Conservation (phyloP, 2,888 invertebrate species). For the Geotrupes spiniger region DNA sequence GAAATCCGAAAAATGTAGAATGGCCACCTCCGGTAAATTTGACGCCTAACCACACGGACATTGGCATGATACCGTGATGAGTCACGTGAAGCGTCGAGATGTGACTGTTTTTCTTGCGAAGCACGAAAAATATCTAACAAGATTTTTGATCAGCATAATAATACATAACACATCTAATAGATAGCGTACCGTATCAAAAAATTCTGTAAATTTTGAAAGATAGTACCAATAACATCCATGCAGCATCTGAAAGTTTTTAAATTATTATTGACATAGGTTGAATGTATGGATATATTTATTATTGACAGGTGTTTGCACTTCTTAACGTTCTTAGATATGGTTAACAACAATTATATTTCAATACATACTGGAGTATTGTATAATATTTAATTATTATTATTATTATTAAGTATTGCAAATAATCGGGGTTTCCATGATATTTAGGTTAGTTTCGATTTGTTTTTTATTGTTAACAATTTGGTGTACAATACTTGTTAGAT, state of each 20-base stretch:
- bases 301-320: no score
- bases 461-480: no score
- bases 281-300: no score
- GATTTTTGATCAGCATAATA: constrained; percentile 1
- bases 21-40: constrained; percentile 74
- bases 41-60: constrained; percentile 79
- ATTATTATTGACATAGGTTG: no score
- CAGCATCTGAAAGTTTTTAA: constrained; percentile 68
- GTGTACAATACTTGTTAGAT: no score
- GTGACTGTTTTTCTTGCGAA: constrained; percentile 92
- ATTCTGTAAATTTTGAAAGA: constrained; percentile 95
- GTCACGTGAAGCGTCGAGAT: constrained; percentile 93
- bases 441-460: no score
- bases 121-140: constrained; percentile 76
- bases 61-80: constrained; percentile 96
- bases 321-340: no score
- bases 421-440: no score
- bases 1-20: constrained; percentile 87
- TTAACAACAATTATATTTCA: no score
- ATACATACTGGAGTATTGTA: no score
- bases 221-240: constrained; percentile 96
- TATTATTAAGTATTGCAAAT: no score
- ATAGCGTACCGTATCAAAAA: constrained; percentile 84
- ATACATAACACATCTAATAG: background rate
- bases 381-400: no score